Evolutionary conservation across 2,888 invertebrate genomes (phyloP).

Genomic region (Diplolepis rosae): DNA sequence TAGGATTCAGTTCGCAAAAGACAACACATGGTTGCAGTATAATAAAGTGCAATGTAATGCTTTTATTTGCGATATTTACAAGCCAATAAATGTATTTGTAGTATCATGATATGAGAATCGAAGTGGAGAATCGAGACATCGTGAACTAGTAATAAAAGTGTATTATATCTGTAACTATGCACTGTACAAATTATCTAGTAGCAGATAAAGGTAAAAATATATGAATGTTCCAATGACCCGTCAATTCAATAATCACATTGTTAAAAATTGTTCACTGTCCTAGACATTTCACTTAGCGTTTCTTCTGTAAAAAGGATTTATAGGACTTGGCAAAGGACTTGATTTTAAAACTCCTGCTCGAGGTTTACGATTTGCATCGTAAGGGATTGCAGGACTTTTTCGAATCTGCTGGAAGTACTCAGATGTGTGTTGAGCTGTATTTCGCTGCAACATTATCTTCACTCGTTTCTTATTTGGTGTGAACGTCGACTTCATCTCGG

Average conservation of each 20-base stretch:
- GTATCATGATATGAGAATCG: constrained; percentile 6
- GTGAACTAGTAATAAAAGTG: background rate
- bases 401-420: constrained; percentile 84
- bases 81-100: constrained; percentile 1
- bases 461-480: constrained; percentile 78
- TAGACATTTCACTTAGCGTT: constrained; percentile 37
- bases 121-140: background rate
- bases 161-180: background rate
- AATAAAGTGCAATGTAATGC: background rate
- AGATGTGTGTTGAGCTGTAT: constrained; percentile 82
- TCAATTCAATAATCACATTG: background rate
- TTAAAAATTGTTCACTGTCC: background rate
- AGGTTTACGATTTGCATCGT: constrained; percentile 82
- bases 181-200: constrained; percentile 16
- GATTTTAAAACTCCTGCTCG: constrained; percentile 84
- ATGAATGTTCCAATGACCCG: background rate
- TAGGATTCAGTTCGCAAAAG: background rate
- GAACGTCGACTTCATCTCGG: background rate
- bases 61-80: constrained; percentile 29
- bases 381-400: constrained; percentile 85
- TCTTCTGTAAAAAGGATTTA: constrained; percentile 85
- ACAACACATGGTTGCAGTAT: background rate
- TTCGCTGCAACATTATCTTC: constrained; percentile 82
- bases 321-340: constrained; percentile 80
- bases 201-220: constrained; percentile 18